These are phyloP conservation scores for Artibeus lituratus DNA, from an alignment of 2,797 vertebrate genomes.

Conservation along the genomic window DNA sequence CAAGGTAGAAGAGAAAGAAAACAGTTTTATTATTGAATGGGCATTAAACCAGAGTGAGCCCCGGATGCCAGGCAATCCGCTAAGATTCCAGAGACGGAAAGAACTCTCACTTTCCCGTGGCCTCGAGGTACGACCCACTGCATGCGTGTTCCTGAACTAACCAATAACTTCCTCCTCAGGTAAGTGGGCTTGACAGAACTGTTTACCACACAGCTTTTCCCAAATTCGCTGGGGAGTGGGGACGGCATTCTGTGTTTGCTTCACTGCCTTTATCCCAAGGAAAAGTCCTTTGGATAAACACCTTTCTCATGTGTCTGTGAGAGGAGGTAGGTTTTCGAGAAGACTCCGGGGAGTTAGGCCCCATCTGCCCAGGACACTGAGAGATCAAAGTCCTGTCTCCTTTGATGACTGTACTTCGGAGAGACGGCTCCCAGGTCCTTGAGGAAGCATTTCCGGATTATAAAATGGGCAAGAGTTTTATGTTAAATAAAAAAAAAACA, in stretches of 20 bases:
- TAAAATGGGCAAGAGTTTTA: neutral
- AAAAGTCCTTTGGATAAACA: neutral
- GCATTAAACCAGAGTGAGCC: neutral
- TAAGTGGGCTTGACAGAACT: neutral
- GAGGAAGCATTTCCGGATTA: neutral
- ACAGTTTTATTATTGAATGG: neutral
- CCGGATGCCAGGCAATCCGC: neutral
- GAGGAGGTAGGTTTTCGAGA: neutral
- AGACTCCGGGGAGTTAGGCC: neutral
- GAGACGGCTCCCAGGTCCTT: neutral
- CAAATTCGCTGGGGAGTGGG: neutral
- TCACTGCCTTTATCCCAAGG: neutral
- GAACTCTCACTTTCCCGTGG: neutral
- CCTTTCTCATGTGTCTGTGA: neutral
- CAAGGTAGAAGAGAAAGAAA: neutral
- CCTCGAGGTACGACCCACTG: neutral
- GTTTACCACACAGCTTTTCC: neutral
- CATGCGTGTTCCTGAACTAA: neutral
- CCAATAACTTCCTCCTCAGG: neutral
- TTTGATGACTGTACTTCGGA: neutral
- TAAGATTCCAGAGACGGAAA: neutral
- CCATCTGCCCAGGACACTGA: neutral
- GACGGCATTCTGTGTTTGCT: neutral
- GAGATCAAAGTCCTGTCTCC: neutral
- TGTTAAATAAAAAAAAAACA: neutral